Evolutionary conservation across 2,797 vertebrate species (phyloP), one percentile per base, ranked within the genome.

Genomic region (Cyprinodon diabolis): DNA sequence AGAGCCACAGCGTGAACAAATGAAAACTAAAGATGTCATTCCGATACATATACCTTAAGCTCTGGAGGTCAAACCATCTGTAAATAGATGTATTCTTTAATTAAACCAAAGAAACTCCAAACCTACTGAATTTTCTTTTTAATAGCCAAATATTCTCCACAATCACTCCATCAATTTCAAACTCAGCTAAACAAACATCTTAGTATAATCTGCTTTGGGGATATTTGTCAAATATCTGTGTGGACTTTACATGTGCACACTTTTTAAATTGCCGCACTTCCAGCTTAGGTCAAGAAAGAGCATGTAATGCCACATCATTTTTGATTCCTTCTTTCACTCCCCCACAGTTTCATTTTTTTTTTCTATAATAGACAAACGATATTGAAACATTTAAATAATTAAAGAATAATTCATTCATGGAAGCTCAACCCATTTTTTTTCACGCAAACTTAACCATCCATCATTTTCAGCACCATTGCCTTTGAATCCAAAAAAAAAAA

Each of bases 401-500:
- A 87, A 84, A 85, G 75, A 84, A 84, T 56, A 54, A 76, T 78
- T 74, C 77, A 67, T 71, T 68, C 69, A 58, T 57, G 73, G 69
- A 86, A 75, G 62, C 43, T 23, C 62, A 47, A 65, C 21, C 21
- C 40, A 45, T 66, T 66, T 40, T 7, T 66, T 66, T 66, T 13
- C 43, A 66, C 12, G 45, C 62, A 52, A 75, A 77, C 60, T 72
- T 9, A 6, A 84, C 78, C 79, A 78, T 66, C 73, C 89, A 70
- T 77, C 86, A 76, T 81, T 77, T 86, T 71, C 52, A 89, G 79
- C 87, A 89, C 69, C 81, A 66, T 91, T 74, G 71, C 71, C 65
- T 82, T 87, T 91, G 87, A 87, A 90, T 89, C 80, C 48, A 65
- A 75, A 78, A 84, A 72, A 85, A 85, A 90, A 87, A 85, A 85